A percentile compares a stretch with the other conserved stretches of the same genome.
phyloP scores from a whole-genome alignment of 1,140 invertebrate genomes.

The Phymorhynchus buccinoides region DNA sequence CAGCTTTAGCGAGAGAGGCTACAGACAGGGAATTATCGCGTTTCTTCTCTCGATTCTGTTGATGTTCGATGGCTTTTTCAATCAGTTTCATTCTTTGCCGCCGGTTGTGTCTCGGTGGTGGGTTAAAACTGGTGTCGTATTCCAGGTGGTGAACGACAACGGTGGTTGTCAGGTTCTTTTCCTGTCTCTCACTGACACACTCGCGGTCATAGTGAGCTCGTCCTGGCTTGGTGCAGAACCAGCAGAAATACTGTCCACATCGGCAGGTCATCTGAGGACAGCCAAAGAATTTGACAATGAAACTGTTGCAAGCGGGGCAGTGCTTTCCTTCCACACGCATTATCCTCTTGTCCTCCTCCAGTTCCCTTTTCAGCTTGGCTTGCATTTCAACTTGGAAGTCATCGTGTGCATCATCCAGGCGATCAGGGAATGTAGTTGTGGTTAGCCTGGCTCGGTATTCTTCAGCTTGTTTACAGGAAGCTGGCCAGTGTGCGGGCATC shows the following conservation, averaged over 20 bases:
- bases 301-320: slow-evolving; percentile 29
- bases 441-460: not conserved
- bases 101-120: not conserved
- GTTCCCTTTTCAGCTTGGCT: not conserved
- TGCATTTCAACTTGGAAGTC: not conserved
- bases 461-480: not conserved
- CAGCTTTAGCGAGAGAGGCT: slow-evolving; percentile 7
- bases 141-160: slow-evolving; percentile 2
- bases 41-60: not conserved
- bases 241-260: slow-evolving; percentile 29
- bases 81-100: slow-evolving; percentile 2
- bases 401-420: not conserved
- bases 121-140: not conserved
- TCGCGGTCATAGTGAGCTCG: not conserved
- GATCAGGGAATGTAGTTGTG: not conserved
- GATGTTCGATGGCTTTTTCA: not conserved
- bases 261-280: slow-evolving; percentile 35
- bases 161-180: slow-evolving; percentile 28
- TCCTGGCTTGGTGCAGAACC: slow-evolving; percentile 8
- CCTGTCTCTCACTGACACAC: not conserved
- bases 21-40: not conserved
- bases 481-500: too few relatives aligned
- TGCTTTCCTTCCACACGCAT: slow-evolving; percentile 22
- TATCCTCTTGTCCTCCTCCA: not conserved
- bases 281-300: slow-evolving; percentile 18